Evolutionary conservation across 2,113 vertebrate genomes (phyloP).

Genomic region (Aspiorhynchus laticeps): DNA sequence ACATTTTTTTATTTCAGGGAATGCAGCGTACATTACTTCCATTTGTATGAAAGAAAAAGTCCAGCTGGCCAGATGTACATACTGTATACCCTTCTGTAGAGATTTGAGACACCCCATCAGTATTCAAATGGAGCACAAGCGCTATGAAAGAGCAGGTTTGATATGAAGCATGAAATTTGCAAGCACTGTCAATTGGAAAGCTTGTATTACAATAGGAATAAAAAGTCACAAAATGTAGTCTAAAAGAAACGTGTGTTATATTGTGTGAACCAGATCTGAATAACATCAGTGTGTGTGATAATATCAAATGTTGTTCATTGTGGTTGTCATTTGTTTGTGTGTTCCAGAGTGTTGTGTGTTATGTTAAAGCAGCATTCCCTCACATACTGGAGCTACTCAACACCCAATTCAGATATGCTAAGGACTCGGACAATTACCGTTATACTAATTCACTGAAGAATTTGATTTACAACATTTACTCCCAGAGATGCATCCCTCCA

Average conservation of each 20-base stretch:
- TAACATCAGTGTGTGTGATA: background rate
- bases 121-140: background rate
- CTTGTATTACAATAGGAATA: background rate
- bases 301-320: background rate
- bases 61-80: background rate
- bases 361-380: constrained; percentile 66
- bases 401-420: constrained; percentile 59
- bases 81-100: background rate
- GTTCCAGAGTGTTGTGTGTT: constrained; percentile 64
- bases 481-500: constrained; percentile 59
- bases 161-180: background rate
- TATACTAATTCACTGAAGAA: constrained; percentile 59
- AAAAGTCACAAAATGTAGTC: background rate
- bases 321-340: constrained; percentile 27
- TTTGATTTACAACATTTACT: constrained; percentile 62
- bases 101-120: background rate
- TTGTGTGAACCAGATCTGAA: background rate
- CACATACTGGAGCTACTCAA: constrained; percentile 65
- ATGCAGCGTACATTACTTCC: background rate
- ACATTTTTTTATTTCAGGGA: background rate
- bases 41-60: background rate
- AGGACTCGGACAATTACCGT: constrained; percentile 59
- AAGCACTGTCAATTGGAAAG: background rate
- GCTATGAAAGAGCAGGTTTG: background rate
- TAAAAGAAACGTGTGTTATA: background rate